A percentile compares a stretch with the other conserved stretches of the same genome.
Conservation (phyloP, 2,888 invertebrate species). For the Phyllotreta cruciferae region DNA sequence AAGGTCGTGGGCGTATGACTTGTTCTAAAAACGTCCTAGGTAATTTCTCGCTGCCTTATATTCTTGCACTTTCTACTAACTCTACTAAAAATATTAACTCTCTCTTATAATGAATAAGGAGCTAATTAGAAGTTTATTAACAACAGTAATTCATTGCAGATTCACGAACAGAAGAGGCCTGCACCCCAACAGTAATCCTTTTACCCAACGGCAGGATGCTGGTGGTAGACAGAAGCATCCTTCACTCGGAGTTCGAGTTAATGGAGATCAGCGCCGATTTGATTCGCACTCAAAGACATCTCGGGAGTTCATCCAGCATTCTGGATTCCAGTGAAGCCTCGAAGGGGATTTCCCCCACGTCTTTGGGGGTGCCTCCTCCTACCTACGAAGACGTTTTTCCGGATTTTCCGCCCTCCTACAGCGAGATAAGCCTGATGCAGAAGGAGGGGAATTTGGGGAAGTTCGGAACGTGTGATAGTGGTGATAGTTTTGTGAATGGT, state of each 20-base stretch:
- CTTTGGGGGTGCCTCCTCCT: conserved; percentile 62
- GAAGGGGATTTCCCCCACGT: conserved; percentile 62
- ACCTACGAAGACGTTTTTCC: conserved; percentile 64
- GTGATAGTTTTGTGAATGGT: conserved; percentile 14
- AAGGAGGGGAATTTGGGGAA: conserved; percentile 26
- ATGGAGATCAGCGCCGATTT: conserved; percentile 64
- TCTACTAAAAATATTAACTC: too few species aligned
- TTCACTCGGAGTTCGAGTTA: conserved; percentile 60
- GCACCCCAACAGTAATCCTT: conserved; percentile 65
- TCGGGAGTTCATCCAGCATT: conserved; percentile 59
- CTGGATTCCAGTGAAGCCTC: conserved; percentile 64
- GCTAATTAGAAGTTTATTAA: too few species aligned
- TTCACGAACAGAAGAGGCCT: conserved; percentile 53
- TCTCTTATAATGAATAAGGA: too few species aligned
- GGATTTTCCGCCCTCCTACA: conserved; percentile 58
- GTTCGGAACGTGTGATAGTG: conserved; percentile 12
- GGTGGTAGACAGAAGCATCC: conserved; percentile 64
- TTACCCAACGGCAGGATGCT: conserved; percentile 66
- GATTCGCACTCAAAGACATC: conserved; percentile 59
- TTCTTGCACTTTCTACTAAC: too few species aligned
- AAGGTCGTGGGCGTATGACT: too few species aligned
- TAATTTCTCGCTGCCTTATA: too few species aligned
- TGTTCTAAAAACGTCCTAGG: too few species aligned
- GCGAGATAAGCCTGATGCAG: conserved; percentile 54
- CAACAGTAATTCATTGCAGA: too few species aligned